Conservation (phyloP, 2,113 vertebrate genomes). For the Arothron firmamentum region DNA sequence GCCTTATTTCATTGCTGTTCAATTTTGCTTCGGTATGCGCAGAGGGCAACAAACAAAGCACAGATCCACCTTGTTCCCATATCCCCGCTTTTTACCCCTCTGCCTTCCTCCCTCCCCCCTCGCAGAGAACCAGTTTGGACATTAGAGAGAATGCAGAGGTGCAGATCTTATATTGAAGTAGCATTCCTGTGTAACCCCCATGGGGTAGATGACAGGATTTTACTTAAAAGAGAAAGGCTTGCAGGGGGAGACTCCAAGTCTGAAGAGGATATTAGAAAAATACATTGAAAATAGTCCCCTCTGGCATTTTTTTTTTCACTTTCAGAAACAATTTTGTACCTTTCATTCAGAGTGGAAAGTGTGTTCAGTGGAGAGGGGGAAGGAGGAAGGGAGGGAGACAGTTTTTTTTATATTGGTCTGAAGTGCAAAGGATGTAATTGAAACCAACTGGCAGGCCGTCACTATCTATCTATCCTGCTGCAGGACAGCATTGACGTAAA, state of each 20-base stretch:
- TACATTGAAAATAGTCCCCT: slow-evolving; percentile 69
- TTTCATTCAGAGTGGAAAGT: slow-evolving; percentile 63
- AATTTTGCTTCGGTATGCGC: slow-evolving; percentile 68
- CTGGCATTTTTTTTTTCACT: slow-evolving; percentile 62
- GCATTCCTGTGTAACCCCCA: slow-evolving; percentile 71
- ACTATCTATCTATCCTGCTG: slow-evolving; percentile 70
- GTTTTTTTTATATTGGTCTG: slow-evolving; percentile 44
- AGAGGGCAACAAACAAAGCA: slow-evolving; percentile 74
- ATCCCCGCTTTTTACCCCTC: slow-evolving; percentile 28
- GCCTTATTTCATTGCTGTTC: slow-evolving; percentile 75
- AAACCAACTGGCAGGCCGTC: slow-evolving; percentile 77
- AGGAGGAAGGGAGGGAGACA: slow-evolving; percentile 29
- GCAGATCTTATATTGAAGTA: slow-evolving; percentile 66
- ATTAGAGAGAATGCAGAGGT: slow-evolving; percentile 66
- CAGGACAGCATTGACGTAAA: slow-evolving; percentile 54
- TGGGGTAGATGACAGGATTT: slow-evolving; percentile 70
- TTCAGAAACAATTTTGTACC: slow-evolving; percentile 72
- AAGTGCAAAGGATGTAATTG: slow-evolving; percentile 70
- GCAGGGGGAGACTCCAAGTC: slow-evolving; percentile 72
- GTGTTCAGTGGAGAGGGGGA: slow-evolving; percentile 37
- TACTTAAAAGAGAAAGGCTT: slow-evolving; percentile 73
- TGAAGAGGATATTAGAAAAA: slow-evolving; percentile 82
- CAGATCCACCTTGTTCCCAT: slow-evolving; percentile 69
- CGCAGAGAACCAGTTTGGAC: slow-evolving; percentile 52
- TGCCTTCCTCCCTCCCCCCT: slow-evolving; percentile 21